Evolutionary conservation across 2,888 invertebrate species (phyloP), one percentile per base, ranked within the genome.

Genomic region (Chelonus formosanus): DNA sequence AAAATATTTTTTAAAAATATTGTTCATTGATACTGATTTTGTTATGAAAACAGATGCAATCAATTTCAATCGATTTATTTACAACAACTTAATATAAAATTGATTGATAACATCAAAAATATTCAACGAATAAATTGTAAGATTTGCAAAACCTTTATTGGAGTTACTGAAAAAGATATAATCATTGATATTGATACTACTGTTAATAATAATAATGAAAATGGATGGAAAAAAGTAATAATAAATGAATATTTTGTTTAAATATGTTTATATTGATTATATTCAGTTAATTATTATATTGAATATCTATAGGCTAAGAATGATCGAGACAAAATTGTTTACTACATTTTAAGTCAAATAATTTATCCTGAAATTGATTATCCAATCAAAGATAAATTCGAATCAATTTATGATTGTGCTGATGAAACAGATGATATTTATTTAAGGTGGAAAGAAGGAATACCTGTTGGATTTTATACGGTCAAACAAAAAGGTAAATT

Each of bases 31-130:
- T 31, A 8, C n/a, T 20, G 48, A 7, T 40, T 40, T 3, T 35
- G 3, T 10, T 48, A 10, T 59, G 3, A 45, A 44, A 20, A 47
- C 20, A 74, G 73, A 62, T 74, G 73, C 63, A 47, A 40, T 50
- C 63, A 70, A 6, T 63, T 20, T 62, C 65, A 67, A 36, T 85
- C 53, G 87, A 86, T 73, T 87, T 84, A 80, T 81, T 64, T 36
- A 69, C 73, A 64, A 62, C 62, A 68, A 35, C 65, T 77, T 47
- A 62, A 76, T 63, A 48, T 73, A 35, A 56, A 69, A 47, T 10
- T 44, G 35, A 71, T 69, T 20, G 68, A 69, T 32, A 73, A 76
- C 59, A 48, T 59, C 4, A 72, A 71, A 5, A 60, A 75, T 3
- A 67, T 76, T 43, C n/a, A 48, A 8, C 73, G 77, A 7, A 40